Evolutionary conservation across 2,797 vertebrate species (phyloP).

Genomic region (Crocidura indochinensis): DNA sequence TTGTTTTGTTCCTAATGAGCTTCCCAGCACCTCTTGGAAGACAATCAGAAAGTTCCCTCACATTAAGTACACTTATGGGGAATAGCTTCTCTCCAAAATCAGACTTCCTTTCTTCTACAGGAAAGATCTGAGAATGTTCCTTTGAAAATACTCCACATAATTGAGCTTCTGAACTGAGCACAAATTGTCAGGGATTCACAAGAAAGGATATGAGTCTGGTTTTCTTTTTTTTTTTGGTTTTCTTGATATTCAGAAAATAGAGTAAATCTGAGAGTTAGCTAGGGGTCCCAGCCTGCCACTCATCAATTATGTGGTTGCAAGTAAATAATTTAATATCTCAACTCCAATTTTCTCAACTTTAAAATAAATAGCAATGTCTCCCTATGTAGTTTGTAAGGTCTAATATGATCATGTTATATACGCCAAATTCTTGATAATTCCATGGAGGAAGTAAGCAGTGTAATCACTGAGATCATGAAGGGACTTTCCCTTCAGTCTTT

Average conservation of each 20-base stretch:
- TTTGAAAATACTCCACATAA: neutral
- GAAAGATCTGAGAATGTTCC: neutral
- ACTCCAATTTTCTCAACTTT: conserved; percentile 2
- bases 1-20: conserved; percentile 58
- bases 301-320: neutral
- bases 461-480: neutral
- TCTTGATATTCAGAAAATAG: neutral
- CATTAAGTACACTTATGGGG: neutral
- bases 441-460: neutral
- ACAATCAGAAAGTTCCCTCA: conserved; percentile 11
- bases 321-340: neutral
- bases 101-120: neutral
- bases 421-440: neutral
- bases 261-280: neutral
- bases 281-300: neutral
- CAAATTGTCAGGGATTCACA: neutral
- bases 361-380: conserved; percentile 28
- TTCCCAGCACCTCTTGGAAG: conserved; percentile 45
- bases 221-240: neutral
- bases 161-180: neutral
- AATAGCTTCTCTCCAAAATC: neutral
- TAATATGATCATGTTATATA: neutral
- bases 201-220: neutral
- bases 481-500: conserved; percentile 69
- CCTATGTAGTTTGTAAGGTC: neutral